Evolutionary conservation across 1,140 invertebrate genomes (phyloP).

Genomic region (Brachystomella parvula): DNA sequence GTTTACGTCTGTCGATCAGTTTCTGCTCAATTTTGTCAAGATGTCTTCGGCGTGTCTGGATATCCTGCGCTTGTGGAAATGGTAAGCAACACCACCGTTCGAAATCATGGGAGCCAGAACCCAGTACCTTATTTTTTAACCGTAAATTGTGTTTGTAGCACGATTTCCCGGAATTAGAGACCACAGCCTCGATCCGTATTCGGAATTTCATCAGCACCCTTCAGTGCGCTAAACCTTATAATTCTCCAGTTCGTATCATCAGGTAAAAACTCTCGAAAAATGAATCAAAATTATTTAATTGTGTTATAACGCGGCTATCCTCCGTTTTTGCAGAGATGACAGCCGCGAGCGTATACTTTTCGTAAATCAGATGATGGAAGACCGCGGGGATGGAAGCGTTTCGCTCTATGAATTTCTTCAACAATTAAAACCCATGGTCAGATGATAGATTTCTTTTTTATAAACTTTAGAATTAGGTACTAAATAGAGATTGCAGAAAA

Average conservation of each 20-base stretch:
- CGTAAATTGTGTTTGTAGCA: conserved; percentile 47
- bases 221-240: conserved; percentile 73
- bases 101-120: neutral
- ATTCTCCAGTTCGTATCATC: conserved; percentile 69
- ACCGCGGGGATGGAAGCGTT: conserved; percentile 82
- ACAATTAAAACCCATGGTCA: conserved; percentile 84
- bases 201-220: conserved; percentile 73
- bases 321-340: conserved; percentile 69
- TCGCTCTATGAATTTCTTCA: conserved; percentile 98
- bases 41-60: conserved; percentile 58
- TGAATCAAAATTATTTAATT: too few species aligned
- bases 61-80: conserved; percentile 56
- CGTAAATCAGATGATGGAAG: conserved; percentile 83
- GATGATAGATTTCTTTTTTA: conserved; percentile 47
- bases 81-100: conserved; percentile 45
- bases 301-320: too few species aligned
- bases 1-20: conserved; percentile 80
- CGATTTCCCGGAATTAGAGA: conserved; percentile 69
- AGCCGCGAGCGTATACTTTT: conserved; percentile 71
- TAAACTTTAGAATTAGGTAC: too few species aligned
- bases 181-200: conserved; percentile 62
- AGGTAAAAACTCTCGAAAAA: conserved; percentile 51
- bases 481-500: neutral
- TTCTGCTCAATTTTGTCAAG: conserved; percentile 62
- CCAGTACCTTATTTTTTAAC: neutral